Base-by-base conservation (phyloP, 92 coral and sea anemone genomes). In the Muricea muricata region DNA sequence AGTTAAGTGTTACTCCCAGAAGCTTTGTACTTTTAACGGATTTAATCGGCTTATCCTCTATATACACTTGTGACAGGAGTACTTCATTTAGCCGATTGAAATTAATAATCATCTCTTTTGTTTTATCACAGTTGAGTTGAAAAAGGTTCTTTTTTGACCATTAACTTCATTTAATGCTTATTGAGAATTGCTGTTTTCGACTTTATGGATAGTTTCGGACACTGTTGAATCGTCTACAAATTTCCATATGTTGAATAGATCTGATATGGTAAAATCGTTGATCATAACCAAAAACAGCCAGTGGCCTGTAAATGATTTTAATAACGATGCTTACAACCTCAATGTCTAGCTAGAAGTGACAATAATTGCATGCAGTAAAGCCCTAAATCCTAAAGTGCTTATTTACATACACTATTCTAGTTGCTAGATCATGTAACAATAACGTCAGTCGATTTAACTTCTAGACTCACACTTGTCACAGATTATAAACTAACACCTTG, bases 51-150 rank as follows among this genome's bases (percentile, higher is more conserved):
- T n/a, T n/a, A n/a, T n/a, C n/a, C n/a, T n/a, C 56, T 48, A 48
- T 48, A 17, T 11, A 8, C 18, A 48, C 56, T 20, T 17, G 56
- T 48, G 56, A 20, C 12, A 2, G 20, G 18, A 48, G 12, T 48
- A 11, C 56, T 48, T 48, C 56, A 48, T 48, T 48, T 48, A 32
- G 66, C 31, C 71, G 55, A 32, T 26, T 32, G 66, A 34, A 57
- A 71, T 37, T 78, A 71, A 78, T 52, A 21, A 76, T 45, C 52
- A 55, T 69, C 57, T 78, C 21, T 78, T 78, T 57, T 33, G 30
- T 78, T 32, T 78, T 26, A 14, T 54, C 82, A 28, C 82, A 77
- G 41, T 77, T 77, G 35, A 77, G 56, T 46, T 77, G 82, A 67
- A 77, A 77, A 50, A 52, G 48, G 54, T 48, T 54, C 47, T 47